Evolutionary conservation across 2,797 vertebrate species (phyloP), one percentile per base, ranked within the genome.

Genomic region (Eutrigla gurnardus): DNA sequence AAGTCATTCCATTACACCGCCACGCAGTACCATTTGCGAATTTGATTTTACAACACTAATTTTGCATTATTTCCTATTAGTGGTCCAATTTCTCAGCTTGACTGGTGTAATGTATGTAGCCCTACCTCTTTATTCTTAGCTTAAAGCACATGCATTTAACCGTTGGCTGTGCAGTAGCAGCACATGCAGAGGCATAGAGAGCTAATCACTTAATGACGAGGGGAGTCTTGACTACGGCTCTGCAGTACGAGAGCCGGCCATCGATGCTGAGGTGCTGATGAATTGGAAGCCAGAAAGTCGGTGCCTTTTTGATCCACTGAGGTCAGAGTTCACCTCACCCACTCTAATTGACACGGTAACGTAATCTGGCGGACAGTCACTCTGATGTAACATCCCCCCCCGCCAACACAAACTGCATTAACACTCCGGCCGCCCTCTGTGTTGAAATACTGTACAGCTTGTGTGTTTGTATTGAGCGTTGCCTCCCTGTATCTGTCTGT

Each of bases 31-130:
- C 47, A 75, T 88, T 86, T 85, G 79, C 73, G 73, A 68, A 84
- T 87, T 84, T 79, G 58, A 82, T 86, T 89, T 78, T 69, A 65
- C 70, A 71, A 83, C 75, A 77, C 76, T 84, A 78, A 90, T 84
- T 82, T 73, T 81, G 81, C 78, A 89, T 86, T n/a, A 86, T 86
- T 85, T 86, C 77, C 74, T 74, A 84, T 90, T 83, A 89, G 85
- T 50, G 36, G 72, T 32, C 65, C 69, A 69, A 84, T 91, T 89
- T 78, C 88, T 90, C 83, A 85, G 87, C 81, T 70, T 68, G 68
- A 87, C 69, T 78, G 65, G 45, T 82, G 68, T 86, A 82, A 87
- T 91, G 86, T 87, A 83, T 86, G 80, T 78, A 57, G 62, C 57
- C 55, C 65, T n/a, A 17, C 42, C 67, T 17, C n/a, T 50, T 74